These are phyloP conservation scores for Forficula auricularia DNA, from an alignment of 1,140 invertebrate species.

Conservation along the genomic window DNA sequence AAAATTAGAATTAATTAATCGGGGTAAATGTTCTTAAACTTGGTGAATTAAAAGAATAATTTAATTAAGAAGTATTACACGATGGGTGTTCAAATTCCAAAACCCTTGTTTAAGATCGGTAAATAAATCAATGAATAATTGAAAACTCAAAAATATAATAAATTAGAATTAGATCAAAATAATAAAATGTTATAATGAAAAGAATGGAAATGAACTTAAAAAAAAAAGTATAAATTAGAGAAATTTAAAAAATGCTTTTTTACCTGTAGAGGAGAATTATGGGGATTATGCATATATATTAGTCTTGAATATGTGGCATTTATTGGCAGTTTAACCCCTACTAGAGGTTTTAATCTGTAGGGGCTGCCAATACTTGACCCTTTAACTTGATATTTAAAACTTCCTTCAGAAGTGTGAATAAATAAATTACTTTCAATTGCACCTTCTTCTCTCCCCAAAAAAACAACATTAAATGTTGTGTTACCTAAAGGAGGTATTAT, in stretches of 20 bases:
- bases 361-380: constrained; percentile 70
- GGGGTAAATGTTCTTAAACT: too few relatives aligned
- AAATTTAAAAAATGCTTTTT: constrained; percentile 7
- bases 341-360: constrained; percentile 71
- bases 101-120: too few relatives aligned
- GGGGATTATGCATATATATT: constrained; percentile 88
- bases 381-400: constrained; percentile 61
- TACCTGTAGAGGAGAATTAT: constrained; percentile 69
- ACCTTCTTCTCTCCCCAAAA: constrained; percentile 78
- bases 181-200: not conserved
- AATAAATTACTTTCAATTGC: constrained; percentile 72
- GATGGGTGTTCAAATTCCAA: too few relatives aligned
- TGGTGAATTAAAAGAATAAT: too few relatives aligned
- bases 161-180: too few relatives aligned
- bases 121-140: too few relatives aligned
- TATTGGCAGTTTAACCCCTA: constrained; percentile 74
- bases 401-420: constrained; percentile 84
- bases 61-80: too few relatives aligned
- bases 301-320: constrained; percentile 80
- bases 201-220: not conserved
- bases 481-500: constrained; percentile 73
- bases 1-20: too few relatives aligned
- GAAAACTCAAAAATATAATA: constrained; percentile 3
- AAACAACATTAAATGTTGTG: constrained; percentile 89
- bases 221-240: not conserved